These are phyloP conservation scores for Dryobates pubescens DNA, from an alignment of 2,797 vertebrate species.

Conservation along the genomic window DNA sequence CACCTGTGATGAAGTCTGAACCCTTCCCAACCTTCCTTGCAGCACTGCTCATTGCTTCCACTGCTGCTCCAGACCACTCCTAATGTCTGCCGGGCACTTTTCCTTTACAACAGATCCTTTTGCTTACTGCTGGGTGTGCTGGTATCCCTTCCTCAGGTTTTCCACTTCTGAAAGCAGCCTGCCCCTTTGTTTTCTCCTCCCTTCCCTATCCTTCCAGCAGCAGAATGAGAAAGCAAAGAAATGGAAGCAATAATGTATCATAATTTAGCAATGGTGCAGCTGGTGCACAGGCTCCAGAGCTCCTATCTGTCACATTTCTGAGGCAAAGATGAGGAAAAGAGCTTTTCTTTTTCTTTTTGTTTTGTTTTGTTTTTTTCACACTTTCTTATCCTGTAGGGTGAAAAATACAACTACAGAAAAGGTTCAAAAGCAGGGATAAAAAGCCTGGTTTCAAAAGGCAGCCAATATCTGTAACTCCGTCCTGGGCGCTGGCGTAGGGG, in stretches of 20 bases:
- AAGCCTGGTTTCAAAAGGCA: slow-evolving; percentile 18
- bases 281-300: background rate
- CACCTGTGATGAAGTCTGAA: background rate
- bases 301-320: background rate
- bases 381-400: background rate
- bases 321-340: slow-evolving; percentile 15
- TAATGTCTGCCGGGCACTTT: background rate
- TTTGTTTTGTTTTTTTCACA: background rate
- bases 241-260: slow-evolving; percentile 9
- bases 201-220: background rate
- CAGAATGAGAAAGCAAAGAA: slow-evolving; percentile 7
- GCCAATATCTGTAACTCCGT: background rate
- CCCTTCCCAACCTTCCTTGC: background rate
- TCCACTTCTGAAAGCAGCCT: background rate
- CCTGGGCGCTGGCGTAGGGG: background rate
- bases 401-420: slow-evolving; percentile 5
- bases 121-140: background rate
- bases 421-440: slow-evolving; percentile 22
- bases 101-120: background rate
- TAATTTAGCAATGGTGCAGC: slow-evolving; percentile 15
- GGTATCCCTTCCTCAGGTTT: background rate
- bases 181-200: background rate
- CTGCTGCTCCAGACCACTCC: background rate
- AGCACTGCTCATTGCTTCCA: background rate
- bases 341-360: background rate